Evolutionary conservation across 2,797 vertebrate species (phyloP).

Genomic region (Danio jaintianensis): DNA sequence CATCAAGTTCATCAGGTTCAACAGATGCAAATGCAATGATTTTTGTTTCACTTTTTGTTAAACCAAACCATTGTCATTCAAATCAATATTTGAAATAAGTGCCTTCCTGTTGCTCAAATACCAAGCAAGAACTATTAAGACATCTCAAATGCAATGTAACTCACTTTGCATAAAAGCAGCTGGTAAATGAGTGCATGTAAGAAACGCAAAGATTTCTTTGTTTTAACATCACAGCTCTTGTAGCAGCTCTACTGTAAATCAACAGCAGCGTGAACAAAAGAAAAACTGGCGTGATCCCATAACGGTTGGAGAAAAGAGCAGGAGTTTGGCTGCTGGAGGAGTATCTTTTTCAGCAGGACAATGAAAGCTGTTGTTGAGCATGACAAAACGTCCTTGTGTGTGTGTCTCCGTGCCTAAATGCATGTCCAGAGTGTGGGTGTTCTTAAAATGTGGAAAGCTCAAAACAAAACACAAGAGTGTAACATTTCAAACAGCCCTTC

Average conservation of each 20-base stretch:
- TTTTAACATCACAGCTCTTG: neutral
- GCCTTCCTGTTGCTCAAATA: too few relatives aligned
- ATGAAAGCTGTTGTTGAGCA: slow-evolving; percentile 45
- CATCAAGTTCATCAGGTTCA: neutral
- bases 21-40: neutral
- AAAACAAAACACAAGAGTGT: slow-evolving; percentile 5
- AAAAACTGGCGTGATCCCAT: slow-evolving; percentile 16
- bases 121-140: too few relatives aligned
- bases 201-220: too few relatives aligned
- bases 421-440: slow-evolving; percentile 16
- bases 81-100: neutral
- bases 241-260: neutral
- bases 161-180: too few relatives aligned
- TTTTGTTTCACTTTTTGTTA: neutral
- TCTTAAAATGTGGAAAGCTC: slow-evolving; percentile 25
- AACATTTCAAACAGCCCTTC: slow-evolving; percentile 30
- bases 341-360: slow-evolving; percentile 25
- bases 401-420: slow-evolving; percentile 9
- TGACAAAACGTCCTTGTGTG: slow-evolving; percentile 43
- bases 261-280: slow-evolving; percentile 20
- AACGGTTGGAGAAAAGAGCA: neutral
- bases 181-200: too few relatives aligned
- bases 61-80: neutral
- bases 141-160: too few relatives aligned
- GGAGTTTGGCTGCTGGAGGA: slow-evolving; percentile 32